Evolutionary conservation across 2,113 vertebrate species (phyloP), one percentile per base, ranked within the genome.

Genomic region (Sinocyclocheilus grahami): DNA sequence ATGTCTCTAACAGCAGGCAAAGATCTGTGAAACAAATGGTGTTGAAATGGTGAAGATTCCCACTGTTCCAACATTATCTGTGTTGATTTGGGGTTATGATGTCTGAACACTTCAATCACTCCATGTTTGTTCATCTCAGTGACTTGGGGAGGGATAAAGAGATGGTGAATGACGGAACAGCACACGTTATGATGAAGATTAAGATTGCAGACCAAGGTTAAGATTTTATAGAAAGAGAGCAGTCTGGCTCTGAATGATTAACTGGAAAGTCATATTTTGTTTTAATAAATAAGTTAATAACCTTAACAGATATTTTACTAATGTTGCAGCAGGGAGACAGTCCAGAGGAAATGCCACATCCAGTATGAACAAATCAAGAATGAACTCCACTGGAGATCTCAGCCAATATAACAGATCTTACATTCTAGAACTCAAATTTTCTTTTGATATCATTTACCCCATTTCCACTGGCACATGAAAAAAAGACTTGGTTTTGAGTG

Each of bases 41-140:
- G 62, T 48, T 20, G 24, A 79, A 77, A 30, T 77, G n/a, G 48
- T 9, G 6, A 27, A 51, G 24, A 67, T 14, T 18, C n/a, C 80
- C 62, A 33, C 80, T 30, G 80, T 69, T 65, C 30, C 63, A 37
- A 83, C 65, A 83, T 51, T 55, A 72, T 72, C 65, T n/a, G 67
- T 83, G 46, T 83, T 83, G 65, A 83, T 55, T 83, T 55, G 42
- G 2, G 27, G 81, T 39, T 55, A 72, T 71, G 48, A 72, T 71
- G 48, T 55, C 81, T 83, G 48, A 83, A 55, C 65, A 58, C 81
- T 72, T 72, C 48, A 83, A 83, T 83, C 81, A 71, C 30, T 37
- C 30, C 27, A 20, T 83, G 81, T 83, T 72, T 83, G 65, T 55
- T 72, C 81, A 22, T 14, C 46, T 71, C 24, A 24, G 27, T 14